Evolutionary conservation across 2,797 vertebrate genomes (phyloP).

Genomic region (Poeciliopsis paucimaculata): DNA sequence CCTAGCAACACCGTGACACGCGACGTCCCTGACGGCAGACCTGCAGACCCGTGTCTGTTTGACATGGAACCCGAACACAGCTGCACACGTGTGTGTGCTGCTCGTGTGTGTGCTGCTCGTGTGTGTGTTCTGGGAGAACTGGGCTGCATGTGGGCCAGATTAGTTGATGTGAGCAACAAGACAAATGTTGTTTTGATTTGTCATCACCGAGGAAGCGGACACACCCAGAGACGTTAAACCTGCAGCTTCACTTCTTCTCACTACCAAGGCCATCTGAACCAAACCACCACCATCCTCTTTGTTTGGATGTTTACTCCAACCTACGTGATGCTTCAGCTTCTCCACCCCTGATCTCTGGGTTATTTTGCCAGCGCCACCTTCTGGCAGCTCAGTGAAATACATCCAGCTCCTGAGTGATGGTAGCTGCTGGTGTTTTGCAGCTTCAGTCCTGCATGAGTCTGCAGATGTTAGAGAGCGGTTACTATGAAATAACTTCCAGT

Average conservation of each 20-base stretch:
- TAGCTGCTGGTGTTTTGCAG: neutral
- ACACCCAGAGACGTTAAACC: slow-evolving; percentile 20
- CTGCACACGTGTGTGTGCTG: neutral
- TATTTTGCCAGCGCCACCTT: slow-evolving; percentile 33
- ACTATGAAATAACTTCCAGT: neutral
- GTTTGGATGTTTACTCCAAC: neutral
- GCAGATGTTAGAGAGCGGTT: neutral
- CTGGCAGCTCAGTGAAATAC: slow-evolving; percentile 44
- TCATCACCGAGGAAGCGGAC: slow-evolving; percentile 34
- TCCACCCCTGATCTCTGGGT: neutral
- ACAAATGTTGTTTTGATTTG: slow-evolving; percentile 26
- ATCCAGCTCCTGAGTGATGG: slow-evolving; percentile 2
- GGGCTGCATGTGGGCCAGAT: slow-evolving; percentile 14
- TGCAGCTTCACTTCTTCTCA: neutral
- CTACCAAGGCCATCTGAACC: neutral
- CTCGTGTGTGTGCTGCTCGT: slow-evolving; percentile 2
- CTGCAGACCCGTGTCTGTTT: neutral
- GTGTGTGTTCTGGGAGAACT: slow-evolving; percentile 20
- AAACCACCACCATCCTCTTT: neutral
- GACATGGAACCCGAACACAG: neutral
- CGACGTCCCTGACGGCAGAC: no score
- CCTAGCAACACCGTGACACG: neutral
- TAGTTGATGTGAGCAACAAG: neutral
- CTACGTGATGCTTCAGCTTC: neutral
- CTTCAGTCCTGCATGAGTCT: neutral